These are phyloP conservation scores for Sericinus montela DNA, from an alignment of 2,888 invertebrate genomes.

Conservation along the genomic window DNA sequence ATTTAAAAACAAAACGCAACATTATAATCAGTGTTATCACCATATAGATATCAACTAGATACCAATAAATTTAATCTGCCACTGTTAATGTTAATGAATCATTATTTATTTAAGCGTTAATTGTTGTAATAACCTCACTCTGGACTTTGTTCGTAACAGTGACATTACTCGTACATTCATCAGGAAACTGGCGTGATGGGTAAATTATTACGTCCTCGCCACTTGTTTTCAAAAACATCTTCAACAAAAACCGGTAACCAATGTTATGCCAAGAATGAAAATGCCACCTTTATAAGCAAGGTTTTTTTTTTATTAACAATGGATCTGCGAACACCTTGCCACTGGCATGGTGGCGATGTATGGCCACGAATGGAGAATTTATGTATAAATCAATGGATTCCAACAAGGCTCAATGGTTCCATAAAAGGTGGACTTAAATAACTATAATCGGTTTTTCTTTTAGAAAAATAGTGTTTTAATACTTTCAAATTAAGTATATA, in stretches of 20 bases:
- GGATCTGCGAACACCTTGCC: slow-evolving; percentile 38
- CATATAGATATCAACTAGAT: too few species aligned
- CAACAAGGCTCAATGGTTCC: slow-evolving; percentile 41
- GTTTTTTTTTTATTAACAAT: slow-evolving; percentile 38
- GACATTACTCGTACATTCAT: too few species aligned
- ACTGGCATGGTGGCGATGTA: slow-evolving; percentile 35
- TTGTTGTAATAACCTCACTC: too few species aligned
- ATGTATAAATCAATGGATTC: slow-evolving; percentile 57
- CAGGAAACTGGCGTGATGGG: too few species aligned
- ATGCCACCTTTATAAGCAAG: slow-evolving; percentile 19
- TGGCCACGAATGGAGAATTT: slow-evolving; percentile 42
- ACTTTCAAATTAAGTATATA: slow-evolving; percentile 8
- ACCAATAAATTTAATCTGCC: too few species aligned
- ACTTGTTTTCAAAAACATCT: slow-evolving; percentile 15
- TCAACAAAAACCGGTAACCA: slow-evolving; percentile 21
- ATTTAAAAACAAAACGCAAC: too few species aligned
- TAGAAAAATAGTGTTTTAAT: slow-evolving; percentile 44
- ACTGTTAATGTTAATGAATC: too few species aligned
- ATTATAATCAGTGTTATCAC: too few species aligned
- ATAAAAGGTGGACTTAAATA: slow-evolving; percentile 43
- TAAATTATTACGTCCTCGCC: slow-evolving; percentile 9
- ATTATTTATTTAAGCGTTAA: too few species aligned
- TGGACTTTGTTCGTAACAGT: too few species aligned
- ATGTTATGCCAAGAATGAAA: slow-evolving; percentile 26
- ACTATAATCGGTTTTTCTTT: slow-evolving; percentile 40